These are phyloP conservation scores for Parelbella ahira DNA, from an alignment of 2,888 invertebrate species.

Conservation along the genomic window DNA sequence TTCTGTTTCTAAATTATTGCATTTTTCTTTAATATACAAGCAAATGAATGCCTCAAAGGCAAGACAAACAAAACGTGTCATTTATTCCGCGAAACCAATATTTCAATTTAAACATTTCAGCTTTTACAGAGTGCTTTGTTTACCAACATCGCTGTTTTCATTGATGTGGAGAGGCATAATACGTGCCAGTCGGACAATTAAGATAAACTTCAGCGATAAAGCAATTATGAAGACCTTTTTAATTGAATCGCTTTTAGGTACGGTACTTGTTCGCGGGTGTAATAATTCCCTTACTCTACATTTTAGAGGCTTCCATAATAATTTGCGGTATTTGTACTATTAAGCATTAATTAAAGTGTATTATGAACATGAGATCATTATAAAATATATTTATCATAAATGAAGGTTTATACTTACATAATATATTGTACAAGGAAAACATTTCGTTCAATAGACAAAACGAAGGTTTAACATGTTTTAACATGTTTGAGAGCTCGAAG, in stretches of 20 bases:
- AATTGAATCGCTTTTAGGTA: conserved; percentile 4
- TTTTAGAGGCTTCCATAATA: no score
- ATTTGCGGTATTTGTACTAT: conserved; percentile 1
- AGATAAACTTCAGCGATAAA: conserved; percentile 24
- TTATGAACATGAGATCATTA: no score
- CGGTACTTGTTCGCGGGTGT: background rate
- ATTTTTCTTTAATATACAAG: no score
- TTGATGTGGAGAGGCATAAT: conserved; percentile 18
- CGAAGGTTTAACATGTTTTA: no score
- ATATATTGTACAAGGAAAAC: no score
- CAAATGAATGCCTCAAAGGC: background rate
- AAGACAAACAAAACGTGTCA: conserved; percentile 6
- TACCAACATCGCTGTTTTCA: conserved; percentile 21
- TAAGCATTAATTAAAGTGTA: no score
- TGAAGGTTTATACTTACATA: no score
- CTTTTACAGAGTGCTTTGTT: conserved; percentile 21
- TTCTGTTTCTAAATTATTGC: no score
- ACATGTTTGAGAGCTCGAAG: no score
- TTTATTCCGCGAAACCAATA: conserved; percentile 8
- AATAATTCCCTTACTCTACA: no score
- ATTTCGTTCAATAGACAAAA: no score
- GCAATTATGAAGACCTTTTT: conserved; percentile 18
- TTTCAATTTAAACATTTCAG: conserved; percentile 17
- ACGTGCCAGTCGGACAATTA: conserved; percentile 19
- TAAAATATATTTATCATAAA: no score